Evolutionary conservation across 2,113 vertebrate genomes (phyloP).

Genomic region (Typhlomys cinereus): DNA sequence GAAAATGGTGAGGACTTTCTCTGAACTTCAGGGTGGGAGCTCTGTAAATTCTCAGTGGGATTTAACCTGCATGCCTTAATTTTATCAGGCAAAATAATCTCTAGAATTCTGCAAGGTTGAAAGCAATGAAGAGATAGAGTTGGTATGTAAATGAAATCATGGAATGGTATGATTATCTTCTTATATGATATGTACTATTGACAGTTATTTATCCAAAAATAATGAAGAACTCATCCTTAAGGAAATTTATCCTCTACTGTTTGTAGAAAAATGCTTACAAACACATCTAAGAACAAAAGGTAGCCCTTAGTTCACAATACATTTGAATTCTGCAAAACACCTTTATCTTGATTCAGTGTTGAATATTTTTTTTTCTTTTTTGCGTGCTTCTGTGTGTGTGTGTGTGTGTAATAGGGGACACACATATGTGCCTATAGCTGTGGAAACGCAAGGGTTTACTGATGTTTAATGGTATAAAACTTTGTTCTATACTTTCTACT

Average conservation of each 20-base stretch:
- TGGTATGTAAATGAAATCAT: constrained; percentile 34
- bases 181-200: neutral
- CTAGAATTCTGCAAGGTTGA: neutral
- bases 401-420: too few relatives aligned
- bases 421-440: too few relatives aligned
- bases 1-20: neutral
- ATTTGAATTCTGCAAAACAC: constrained; percentile 31
- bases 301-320: neutral
- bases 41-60: neutral
- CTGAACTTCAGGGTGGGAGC: neutral
- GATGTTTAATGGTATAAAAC: neutral
- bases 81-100: constrained; percentile 10
- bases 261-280: neutral
- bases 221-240: constrained; percentile 1
- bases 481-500: neutral
- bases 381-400: too few relatives aligned
- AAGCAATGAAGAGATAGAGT: constrained; percentile 32
- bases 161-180: neutral
- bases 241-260: neutral
- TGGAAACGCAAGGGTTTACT: too few relatives aligned
- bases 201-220: neutral
- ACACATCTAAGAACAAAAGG: neutral
- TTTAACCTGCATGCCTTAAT: constrained; percentile 3
- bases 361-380: too few relatives aligned
- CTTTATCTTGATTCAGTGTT: too few relatives aligned